Base-by-base conservation (phyloP, 53 echinoderm and acorn worm genomes). In the Henricia sp. region DNA sequence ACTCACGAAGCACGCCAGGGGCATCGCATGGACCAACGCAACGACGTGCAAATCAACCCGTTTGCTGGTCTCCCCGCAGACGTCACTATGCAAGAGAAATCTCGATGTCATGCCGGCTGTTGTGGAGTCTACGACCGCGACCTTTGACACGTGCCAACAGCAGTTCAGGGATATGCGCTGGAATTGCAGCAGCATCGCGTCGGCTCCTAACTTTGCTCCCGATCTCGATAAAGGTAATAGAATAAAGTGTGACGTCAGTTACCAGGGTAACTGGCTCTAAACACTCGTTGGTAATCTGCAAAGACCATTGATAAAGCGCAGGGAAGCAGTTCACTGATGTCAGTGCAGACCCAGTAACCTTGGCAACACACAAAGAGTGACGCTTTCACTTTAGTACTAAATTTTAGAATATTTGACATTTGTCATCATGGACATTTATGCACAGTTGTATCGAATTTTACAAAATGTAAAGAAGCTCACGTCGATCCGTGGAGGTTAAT, bases 61-160 rank as follows among this genome's bases (percentile, higher is more conserved):
- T 3, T 39, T 83, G 38, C 39, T 83, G 32, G 56, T 68, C 53
- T 68, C 68, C 41, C 84, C 68, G 4, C 68, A 68, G 42, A 83
- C 50, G 39, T 50, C 65, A 11, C 41, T 83, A 25, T 83, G 84
- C 69, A 67, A 54, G 41, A 67, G 84, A 54, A 83, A 83, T 52
- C 84, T 83, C 5, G 84, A 83, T 55, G 84, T 55, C 29, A 83
- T 83, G 84, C 24, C 52, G 53, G 84, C 54, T 55, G 55, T 83
- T 11, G 84, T 68, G 53, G 84, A 83, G 68, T 68, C 84, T 83
- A 54, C 84, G 23, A 53, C 55, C 11, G 55, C 70, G 38, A 83
- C 84, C 51, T 38, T 68, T 37, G 68, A 83, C 54, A 83, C 70
- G 19, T 83, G 84, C 55, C 84, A 83, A 23, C 36, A 36, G 13